Percentiles rank a stretch among this genome's conserved stretches.
Conservation (phyloP, 2,888 invertebrate species). For the Subacronicta megacephala region DNA sequence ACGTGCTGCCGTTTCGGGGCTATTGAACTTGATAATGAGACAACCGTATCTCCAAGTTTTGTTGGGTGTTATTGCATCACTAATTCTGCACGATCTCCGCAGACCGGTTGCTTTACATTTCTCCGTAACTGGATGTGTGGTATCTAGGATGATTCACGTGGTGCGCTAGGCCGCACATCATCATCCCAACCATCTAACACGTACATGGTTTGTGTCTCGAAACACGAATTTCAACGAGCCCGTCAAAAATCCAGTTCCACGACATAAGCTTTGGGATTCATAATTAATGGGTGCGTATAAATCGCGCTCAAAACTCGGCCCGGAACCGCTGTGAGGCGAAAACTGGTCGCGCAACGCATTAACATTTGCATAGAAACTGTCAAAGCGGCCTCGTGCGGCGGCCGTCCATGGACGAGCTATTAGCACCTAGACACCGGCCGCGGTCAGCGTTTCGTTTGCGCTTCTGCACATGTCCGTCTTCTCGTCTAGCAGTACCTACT, state of each 20-base stretch:
- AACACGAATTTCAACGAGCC: slow-evolving; percentile 53
- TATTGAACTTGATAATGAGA: slow-evolving; percentile 89
- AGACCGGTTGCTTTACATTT: slow-evolving; percentile 61
- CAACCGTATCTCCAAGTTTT: slow-evolving; percentile 81
- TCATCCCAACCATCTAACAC: slow-evolving; percentile 17
- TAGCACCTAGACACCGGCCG: slow-evolving; percentile 78
- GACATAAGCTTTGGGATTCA: slow-evolving; percentile 68
- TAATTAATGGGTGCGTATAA: slow-evolving; percentile 80
- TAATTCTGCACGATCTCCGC: slow-evolving; percentile 66
- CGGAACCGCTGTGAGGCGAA: slow-evolving; percentile 84
- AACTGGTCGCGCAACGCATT: slow-evolving; percentile 87
- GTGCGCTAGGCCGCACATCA: slow-evolving; percentile 32
- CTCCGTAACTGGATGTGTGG: slow-evolving; percentile 49
- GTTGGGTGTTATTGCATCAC: slow-evolving; percentile 81
- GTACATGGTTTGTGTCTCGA: slow-evolving; percentile 26
- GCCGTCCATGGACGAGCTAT: slow-evolving; percentile 71
- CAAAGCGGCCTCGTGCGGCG: slow-evolving; percentile 78
- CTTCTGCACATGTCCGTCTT: slow-evolving; percentile 65
- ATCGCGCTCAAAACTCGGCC: slow-evolving; percentile 78
- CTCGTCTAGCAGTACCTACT: slow-evolving; percentile 38
- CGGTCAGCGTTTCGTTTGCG: slow-evolving; percentile 64
- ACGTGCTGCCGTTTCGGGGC: slow-evolving; percentile 86
- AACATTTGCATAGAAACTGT: slow-evolving; percentile 89
- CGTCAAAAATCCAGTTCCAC: slow-evolving; percentile 76
- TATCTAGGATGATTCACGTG: slow-evolving; percentile 66